Conservation (phyloP, 2,888 invertebrate genomes). For the Empis livida region DNA sequence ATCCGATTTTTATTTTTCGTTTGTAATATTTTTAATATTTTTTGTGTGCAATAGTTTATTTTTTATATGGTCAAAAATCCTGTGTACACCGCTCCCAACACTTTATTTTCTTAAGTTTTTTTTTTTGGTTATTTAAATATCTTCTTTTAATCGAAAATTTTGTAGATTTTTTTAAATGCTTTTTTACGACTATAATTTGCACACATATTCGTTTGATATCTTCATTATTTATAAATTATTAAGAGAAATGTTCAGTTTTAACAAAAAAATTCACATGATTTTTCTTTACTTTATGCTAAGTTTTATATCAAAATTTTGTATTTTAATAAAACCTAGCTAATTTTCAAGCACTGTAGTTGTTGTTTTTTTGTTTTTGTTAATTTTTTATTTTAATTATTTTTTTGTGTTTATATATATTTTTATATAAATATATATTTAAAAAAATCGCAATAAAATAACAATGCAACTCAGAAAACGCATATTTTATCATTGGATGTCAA, state of each 20-base stretch:
- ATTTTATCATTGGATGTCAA: background rate
- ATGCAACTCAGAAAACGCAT: background rate
- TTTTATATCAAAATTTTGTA: constrained; percentile 3
- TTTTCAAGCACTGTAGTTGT: constrained; percentile 15
- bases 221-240: constrained; percentile 10
- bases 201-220: constrained; percentile 15
- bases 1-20: too few relatives aligned
- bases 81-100: constrained; percentile 15
- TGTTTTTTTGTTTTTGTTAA: constrained; percentile 3
- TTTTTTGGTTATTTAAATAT: constrained; percentile 2
- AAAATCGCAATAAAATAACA: background rate
- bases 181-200: constrained; percentile 7
- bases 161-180: constrained; percentile 6
- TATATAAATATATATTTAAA: background rate
- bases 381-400: background rate
- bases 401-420: too few relatives aligned
- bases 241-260: background rate
- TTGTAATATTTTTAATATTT: background rate
- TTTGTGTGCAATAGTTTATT: constrained; percentile 4
- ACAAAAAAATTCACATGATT: constrained; percentile 1
- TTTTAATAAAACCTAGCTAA: constrained; percentile 14
- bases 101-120: constrained; percentile 10
- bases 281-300: constrained; percentile 1
- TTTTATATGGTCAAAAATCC: constrained; percentile 20
- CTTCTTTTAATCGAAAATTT: background rate